Evolutionary conservation across 2,797 vertebrate genomes (phyloP).

Genomic region (Xyrichtys novacula): DNA sequence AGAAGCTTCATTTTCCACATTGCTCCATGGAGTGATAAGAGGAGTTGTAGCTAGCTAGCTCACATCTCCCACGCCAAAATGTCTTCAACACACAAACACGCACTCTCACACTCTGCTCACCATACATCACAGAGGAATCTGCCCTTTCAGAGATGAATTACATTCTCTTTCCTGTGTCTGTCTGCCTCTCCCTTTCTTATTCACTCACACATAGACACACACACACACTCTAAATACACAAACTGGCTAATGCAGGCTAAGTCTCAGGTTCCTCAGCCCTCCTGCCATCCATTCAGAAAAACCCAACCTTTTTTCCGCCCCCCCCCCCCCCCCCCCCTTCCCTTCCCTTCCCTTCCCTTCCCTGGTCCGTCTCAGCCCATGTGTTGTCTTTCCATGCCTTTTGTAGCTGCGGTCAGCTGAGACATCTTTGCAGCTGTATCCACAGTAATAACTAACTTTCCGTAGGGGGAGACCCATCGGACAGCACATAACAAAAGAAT

Average conservation of each 20-base stretch:
- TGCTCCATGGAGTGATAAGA: constrained; percentile 76
- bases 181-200: constrained; percentile 56
- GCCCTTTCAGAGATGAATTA: constrained; percentile 79
- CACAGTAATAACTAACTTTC: constrained; percentile 63
- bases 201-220: constrained; percentile 9
- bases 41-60: constrained; percentile 65
- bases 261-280: constrained; percentile 43
- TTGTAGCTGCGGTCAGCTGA: constrained; percentile 68
- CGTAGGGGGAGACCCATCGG: constrained; percentile 61
- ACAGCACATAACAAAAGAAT: constrained; percentile 78
- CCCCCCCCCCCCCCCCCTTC: constrained; percentile 31
- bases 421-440: constrained; percentile 72
- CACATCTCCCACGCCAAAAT: constrained; percentile 72
- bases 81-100: constrained; percentile 60
- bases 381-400: constrained; percentile 67
- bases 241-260: constrained; percentile 34
- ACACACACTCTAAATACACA: constrained; percentile 6
- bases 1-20: constrained; percentile 81
- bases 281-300: constrained; percentile 65
- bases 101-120: constrained; percentile 28
- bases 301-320: constrained; percentile 9
- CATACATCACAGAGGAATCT: constrained; percentile 75
- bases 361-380: constrained; percentile 29
- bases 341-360: constrained; percentile 22
- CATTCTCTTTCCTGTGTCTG: constrained; percentile 63